A percentile compares a stretch with the other conserved stretches of the same genome.
Conservation (phyloP, 2,888 invertebrate genomes). For the Melitaea athalia region DNA sequence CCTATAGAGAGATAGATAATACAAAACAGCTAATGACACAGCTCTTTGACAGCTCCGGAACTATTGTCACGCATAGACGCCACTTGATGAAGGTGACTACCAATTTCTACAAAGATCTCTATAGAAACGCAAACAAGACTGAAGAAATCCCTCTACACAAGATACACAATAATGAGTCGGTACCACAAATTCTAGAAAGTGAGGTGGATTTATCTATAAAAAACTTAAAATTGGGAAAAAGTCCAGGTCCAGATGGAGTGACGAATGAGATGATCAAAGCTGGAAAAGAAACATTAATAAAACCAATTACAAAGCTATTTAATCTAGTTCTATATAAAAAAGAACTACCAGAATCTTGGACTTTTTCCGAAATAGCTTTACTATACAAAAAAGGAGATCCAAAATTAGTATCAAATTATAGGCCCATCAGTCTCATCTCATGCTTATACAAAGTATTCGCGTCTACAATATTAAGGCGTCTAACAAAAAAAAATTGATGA, state of each 20-base stretch:
- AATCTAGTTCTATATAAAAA: background rate
- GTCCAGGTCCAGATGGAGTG: constrained; percentile 4
- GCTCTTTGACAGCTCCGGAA: no score
- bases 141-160: no score
- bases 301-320: background rate
- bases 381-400: constrained; percentile 36
- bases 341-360: constrained; percentile 22
- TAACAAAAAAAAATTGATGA: constrained; percentile 15
- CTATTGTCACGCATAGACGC: no score
- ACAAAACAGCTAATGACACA: no score
- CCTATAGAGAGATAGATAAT: no score
- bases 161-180: no score
- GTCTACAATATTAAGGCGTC: background rate
- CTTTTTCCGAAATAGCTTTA: constrained; percentile 29
- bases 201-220: background rate
- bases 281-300: background rate
- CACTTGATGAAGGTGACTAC: no score
- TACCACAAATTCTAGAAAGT: background rate
- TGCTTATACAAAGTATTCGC: constrained; percentile 32
- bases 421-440: constrained; percentile 25
- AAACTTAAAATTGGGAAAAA: background rate
- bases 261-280: background rate
- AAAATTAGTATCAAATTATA: constrained; percentile 29
- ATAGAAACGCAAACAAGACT: no score
- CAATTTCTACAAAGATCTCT: no score